phyloP scores from a whole-genome alignment of 2,888 invertebrate species.

The Hoplodrina ambigua region DNA sequence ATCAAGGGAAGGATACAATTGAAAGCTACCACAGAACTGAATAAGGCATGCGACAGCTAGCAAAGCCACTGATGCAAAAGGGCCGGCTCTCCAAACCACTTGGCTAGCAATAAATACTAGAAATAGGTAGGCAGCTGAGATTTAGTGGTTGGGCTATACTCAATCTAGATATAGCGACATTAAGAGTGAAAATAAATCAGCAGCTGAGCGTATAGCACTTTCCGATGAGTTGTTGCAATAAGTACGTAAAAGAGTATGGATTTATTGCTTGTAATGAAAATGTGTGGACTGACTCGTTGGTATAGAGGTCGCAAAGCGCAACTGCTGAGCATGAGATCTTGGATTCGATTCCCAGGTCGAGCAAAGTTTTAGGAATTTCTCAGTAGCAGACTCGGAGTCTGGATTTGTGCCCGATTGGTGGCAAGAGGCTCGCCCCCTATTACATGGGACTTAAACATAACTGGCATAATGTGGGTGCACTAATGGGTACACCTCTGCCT shows the following conservation, averaged over 20 bases:
- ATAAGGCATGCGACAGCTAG: constrained; percentile 13
- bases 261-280: neutral
- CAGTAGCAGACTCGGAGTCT: no score
- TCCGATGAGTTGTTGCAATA: neutral
- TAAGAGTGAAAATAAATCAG: constrained; percentile 8
- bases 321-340: no score
- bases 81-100: neutral
- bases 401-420: no score
- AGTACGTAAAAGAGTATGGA: neutral
- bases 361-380: no score
- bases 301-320: no score
- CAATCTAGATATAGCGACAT: neutral
- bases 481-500: no score
- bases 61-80: constrained; percentile 13
- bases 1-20: neutral
- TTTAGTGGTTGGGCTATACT: constrained; percentile 8
- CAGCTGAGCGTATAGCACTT: neutral
- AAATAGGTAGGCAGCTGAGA: constrained; percentile 21
- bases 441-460: no score
- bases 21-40: neutral
- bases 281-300: neutral
- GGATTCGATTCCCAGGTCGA: no score
- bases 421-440: no score
- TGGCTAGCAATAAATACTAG: constrained; percentile 6
- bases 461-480: no score